Percentiles rank a stretch among this genome's conserved stretches.
Conservation (phyloP, 2,888 invertebrate species). For the Hypena proboscidalis region DNA sequence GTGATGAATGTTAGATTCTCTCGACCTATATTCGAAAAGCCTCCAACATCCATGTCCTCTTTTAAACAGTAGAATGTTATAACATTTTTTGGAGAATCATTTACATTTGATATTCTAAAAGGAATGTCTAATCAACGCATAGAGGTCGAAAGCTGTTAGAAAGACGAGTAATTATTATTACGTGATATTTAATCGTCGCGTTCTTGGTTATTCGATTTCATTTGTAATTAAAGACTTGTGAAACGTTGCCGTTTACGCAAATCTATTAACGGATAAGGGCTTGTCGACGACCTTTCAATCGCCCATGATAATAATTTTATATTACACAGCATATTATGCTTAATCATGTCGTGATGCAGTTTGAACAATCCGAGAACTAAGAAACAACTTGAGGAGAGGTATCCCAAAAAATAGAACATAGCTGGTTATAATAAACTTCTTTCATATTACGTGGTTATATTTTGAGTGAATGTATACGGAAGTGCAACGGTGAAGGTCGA, state of each 20-base stretch:
- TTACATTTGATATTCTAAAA: constrained; percentile 12
- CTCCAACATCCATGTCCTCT: background rate
- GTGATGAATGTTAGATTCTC: constrained; percentile 31
- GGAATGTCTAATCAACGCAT: constrained; percentile 10
- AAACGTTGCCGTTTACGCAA: constrained; percentile 50
- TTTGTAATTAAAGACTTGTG: constrained; percentile 49
- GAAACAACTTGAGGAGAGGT: too few species aligned
- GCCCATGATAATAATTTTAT: constrained; percentile 5
- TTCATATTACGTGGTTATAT: constrained; percentile 24
- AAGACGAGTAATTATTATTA: constrained; percentile 33
- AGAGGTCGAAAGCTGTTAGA: constrained; percentile 31
- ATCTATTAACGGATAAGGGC: constrained; percentile 54
- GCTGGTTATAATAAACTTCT: background rate
- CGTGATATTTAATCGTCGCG: constrained; percentile 30
- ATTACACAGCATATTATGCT: too few species aligned
- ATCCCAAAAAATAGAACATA: too few species aligned
- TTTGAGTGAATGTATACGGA: constrained; percentile 62
- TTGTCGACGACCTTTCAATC: constrained; percentile 38
- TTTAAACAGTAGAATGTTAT: background rate
- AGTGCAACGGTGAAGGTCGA: constrained; percentile 72
- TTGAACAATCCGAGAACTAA: too few species aligned
- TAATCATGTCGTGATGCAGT: too few species aligned
- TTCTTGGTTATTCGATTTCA: constrained; percentile 41
- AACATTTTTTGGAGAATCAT: background rate
- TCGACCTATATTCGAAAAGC: constrained; percentile 30